These are phyloP conservation scores for Erethizon dorsatum DNA, from an alignment of 2,797 vertebrate genomes.

Conservation along the genomic window DNA sequence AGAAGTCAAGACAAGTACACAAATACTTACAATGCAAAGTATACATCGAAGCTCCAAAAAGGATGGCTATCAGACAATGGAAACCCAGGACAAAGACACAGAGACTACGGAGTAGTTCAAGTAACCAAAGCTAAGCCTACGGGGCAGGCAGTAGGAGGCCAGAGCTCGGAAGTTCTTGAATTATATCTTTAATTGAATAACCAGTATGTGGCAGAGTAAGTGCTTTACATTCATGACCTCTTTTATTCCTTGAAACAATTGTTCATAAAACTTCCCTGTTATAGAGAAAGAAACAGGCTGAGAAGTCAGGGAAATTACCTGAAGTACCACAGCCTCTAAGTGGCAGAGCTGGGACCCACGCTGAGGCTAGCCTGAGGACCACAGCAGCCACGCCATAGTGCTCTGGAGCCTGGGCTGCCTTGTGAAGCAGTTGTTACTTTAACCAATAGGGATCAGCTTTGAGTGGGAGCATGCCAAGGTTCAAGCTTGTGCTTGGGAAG, in stretches of 20 bases:
- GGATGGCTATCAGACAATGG: neutral
- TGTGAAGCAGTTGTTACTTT: neutral
- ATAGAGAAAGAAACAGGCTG: constrained; percentile 47
- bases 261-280: neutral
- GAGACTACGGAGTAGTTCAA: neutral
- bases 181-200: neutral
- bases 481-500: constrained; percentile 25
- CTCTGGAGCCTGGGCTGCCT: neutral
- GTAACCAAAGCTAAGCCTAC: neutral
- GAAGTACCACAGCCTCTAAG: neutral
- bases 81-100: neutral
- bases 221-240: constrained; percentile 18
- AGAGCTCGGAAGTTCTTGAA: neutral
- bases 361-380: neutral
- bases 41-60: neutral
- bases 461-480: neutral
- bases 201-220: neutral
- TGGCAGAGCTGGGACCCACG: neutral
- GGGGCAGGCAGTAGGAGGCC: neutral
- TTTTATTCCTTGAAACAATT: constrained; percentile 53
- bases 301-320: neutral
- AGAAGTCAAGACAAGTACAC: constrained; percentile 37
- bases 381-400: accelerated
- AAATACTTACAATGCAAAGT: neutral
- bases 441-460: neutral